Evolutionary conservation across 2,888 invertebrate species (phyloP).

Genomic region (Orgyia antiqua): DNA sequence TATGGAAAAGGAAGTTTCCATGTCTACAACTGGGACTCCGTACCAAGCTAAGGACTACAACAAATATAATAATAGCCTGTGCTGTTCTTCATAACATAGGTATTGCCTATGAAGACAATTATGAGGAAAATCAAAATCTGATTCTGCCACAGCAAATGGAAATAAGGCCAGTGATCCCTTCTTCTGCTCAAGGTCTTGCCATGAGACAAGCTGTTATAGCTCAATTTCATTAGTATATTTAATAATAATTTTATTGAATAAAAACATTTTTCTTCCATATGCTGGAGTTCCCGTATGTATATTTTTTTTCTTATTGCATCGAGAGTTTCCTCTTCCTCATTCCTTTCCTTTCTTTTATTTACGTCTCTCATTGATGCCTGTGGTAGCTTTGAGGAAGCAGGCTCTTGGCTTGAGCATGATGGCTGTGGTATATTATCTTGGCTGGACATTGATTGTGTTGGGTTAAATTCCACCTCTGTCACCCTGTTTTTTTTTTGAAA

Average conservation of each 20-base stretch:
- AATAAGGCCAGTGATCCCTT: neutral
- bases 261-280: neutral
- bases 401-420: neutral
- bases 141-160: neutral
- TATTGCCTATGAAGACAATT: neutral
- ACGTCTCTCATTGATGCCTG: neutral
- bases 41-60: neutral
- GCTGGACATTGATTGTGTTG: too few species aligned
- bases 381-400: neutral
- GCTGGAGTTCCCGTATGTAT: neutral
- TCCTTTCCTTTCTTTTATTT: neutral
- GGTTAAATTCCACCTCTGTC: too few species aligned
- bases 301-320: neutral
- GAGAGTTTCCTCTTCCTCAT: neutral
- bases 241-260: neutral
- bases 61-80: neutral
- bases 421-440: neutral
- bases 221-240: neutral
- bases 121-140: neutral
- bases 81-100: neutral
- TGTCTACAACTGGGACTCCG: too few species aligned
- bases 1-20: neutral
- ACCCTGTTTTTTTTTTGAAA: too few species aligned
- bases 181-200: neutral
- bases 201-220: neutral